Evolutionary conservation across 2,888 invertebrate species (phyloP).

Genomic region (Tenthredo notha): DNA sequence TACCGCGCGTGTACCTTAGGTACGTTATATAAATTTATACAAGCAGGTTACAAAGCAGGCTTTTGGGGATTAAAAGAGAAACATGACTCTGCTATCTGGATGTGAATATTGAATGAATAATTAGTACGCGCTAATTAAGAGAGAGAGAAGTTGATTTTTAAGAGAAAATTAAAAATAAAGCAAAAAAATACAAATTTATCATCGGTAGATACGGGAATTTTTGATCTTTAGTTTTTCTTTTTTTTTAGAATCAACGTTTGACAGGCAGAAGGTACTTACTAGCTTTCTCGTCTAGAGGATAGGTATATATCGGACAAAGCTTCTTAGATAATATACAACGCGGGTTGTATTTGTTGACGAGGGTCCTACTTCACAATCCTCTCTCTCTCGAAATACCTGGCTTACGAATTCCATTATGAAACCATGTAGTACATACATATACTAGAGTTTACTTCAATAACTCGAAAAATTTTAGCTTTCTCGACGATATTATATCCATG

Average conservation of each 20-base stretch:
- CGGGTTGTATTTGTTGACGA: conserved; percentile 20
- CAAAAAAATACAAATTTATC: no score
- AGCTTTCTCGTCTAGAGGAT: neutral
- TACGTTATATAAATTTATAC: neutral
- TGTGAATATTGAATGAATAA: neutral
- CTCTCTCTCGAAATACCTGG: conserved; percentile 31
- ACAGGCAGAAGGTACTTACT: conserved; percentile 3
- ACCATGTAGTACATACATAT: neutral
- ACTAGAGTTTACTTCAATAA: neutral
- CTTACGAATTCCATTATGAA: conserved; percentile 16
- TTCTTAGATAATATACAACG: neutral
- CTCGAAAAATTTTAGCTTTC: neutral
- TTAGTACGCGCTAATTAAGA: neutral
- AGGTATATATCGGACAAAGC: conserved; percentile 20
- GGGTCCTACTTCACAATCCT: conserved; percentile 11
- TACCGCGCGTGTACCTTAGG: neutral
- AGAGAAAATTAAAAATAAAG: neutral
- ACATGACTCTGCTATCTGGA: neutral
- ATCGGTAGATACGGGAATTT: neutral
- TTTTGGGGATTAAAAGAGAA: neutral
- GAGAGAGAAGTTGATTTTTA: neutral
- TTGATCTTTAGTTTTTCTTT: neutral
- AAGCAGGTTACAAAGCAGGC: neutral
- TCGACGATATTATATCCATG: neutral
- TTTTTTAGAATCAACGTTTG: conserved; percentile 4